These are phyloP conservation scores for Macroramphosus scolopax DNA, from an alignment of 2,797 vertebrate species.

Conservation along the genomic window DNA sequence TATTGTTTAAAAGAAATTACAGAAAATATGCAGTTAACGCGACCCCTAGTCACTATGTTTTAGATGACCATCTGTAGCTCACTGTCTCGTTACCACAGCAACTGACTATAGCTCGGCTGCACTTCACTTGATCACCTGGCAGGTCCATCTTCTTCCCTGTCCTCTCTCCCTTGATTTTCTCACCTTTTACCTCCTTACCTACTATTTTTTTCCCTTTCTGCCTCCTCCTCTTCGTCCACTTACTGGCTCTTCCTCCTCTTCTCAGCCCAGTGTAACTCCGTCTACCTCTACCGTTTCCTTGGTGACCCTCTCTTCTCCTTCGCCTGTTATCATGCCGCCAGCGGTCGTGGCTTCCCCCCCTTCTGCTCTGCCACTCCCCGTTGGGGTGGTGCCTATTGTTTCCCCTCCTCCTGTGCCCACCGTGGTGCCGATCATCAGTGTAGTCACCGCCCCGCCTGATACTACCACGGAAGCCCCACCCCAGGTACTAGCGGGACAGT, in stretches of 20 bases:
- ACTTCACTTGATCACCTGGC: conserved; percentile 12
- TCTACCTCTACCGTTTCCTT: conserved; percentile 68
- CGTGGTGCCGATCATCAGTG: conserved; percentile 87
- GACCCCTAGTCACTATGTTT: no score
- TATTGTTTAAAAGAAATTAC: no score
- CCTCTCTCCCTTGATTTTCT: background rate
- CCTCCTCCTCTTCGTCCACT: conserved; percentile 67
- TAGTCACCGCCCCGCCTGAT: conserved; percentile 84
- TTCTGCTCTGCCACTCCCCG: conserved; percentile 55
- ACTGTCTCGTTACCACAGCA: conserved; percentile 11
- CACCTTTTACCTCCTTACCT: conserved; percentile 1
- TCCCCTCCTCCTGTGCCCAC: conserved; percentile 71
- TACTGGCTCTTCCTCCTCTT: conserved; percentile 66
- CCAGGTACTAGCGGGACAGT: conserved; percentile 82
- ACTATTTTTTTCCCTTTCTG: conserved; percentile 12
- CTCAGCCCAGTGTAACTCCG: conserved; percentile 72
- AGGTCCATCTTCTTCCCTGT: conserved; percentile 20
- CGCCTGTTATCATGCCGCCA: conserved; percentile 76
- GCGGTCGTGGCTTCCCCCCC: conserved; percentile 77
- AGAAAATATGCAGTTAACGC: no score
- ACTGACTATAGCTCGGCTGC: background rate
- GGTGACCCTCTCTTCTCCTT: conserved; percentile 74
- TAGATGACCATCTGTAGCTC: conserved; percentile 4
- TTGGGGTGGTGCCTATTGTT: conserved; percentile 51
- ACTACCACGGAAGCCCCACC: conserved; percentile 84